A percentile compares a stretch with the other conserved stretches of the same genome.
phyloP scores from a whole-genome alignment of 2,888 invertebrate genomes.

The Stenotaenia linearis region DNA sequence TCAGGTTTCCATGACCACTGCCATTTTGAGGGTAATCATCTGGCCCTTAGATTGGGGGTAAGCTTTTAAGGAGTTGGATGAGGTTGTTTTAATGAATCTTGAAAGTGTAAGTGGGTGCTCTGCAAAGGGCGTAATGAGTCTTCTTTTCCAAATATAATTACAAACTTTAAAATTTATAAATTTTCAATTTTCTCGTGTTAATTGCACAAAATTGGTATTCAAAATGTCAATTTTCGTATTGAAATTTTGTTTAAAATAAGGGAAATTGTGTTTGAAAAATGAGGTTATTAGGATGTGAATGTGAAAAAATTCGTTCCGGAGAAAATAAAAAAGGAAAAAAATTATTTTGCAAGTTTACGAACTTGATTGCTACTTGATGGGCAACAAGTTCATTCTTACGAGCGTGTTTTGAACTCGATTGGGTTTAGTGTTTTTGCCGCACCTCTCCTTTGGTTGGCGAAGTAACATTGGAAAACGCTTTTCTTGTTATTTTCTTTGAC shows the following conservation, averaged over 20 bases:
- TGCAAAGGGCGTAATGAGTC: not conserved
- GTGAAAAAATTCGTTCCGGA: not conserved
- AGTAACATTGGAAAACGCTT: not conserved
- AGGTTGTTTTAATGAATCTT: not conserved
- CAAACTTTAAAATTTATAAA: no score
- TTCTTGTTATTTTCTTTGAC: not conserved
- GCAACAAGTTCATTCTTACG: not conserved
- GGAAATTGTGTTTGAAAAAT: not conserved
- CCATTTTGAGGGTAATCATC: not conserved
- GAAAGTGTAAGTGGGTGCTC: not conserved
- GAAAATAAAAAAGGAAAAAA: not conserved
- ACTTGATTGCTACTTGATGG: not conserved
- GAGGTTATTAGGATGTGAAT: no score
- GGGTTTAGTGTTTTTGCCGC: not conserved
- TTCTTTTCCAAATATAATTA: not conserved
- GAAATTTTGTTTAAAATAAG: no score
- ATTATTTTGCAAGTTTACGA: not conserved
- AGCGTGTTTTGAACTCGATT: not conserved
- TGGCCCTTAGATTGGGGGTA: not conserved
- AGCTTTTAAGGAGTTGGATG: not conserved
- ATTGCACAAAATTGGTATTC: no score
- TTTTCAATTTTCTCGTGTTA: no score
- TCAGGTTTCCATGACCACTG: not conserved
- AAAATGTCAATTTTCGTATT: no score
- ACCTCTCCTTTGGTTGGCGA: not conserved